Conservation (phyloP, 2,113 vertebrate species). For the Nyctereutes procyonoides region DNA sequence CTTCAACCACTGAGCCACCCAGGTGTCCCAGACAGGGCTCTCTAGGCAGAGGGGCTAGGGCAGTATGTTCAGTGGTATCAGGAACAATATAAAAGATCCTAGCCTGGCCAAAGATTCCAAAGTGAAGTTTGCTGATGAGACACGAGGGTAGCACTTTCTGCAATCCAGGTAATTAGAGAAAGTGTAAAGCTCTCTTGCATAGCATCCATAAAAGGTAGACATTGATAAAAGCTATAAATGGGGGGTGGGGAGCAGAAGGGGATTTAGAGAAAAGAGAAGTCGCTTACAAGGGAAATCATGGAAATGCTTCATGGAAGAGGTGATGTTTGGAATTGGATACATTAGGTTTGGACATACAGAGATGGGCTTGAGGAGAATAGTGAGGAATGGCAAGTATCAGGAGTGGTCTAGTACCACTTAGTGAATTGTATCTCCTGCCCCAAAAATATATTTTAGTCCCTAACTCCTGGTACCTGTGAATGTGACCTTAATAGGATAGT, state of each 20-base stretch:
- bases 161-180: neutral
- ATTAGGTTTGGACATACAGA: neutral
- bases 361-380: neutral
- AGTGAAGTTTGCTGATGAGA: neutral
- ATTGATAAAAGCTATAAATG: neutral
- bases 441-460: neutral
- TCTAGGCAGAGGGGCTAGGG: neutral
- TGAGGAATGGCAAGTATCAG: neutral
- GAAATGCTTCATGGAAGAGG: neutral
- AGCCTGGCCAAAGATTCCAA: neutral
- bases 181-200: neutral
- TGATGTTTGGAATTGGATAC: neutral
- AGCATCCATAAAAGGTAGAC: neutral
- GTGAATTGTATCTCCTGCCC: neutral
- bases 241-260: neutral
- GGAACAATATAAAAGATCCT: neutral
- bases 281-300: neutral
- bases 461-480: neutral
- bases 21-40: neutral
- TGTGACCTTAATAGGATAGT: neutral
- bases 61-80: neutral
- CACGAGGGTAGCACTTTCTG: neutral
- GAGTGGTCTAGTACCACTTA: neutral
- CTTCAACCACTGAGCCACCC: too few species aligned
- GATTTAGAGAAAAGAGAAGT: neutral